Conservation (phyloP, 2,113 vertebrate species). For the Passer montanus region DNA sequence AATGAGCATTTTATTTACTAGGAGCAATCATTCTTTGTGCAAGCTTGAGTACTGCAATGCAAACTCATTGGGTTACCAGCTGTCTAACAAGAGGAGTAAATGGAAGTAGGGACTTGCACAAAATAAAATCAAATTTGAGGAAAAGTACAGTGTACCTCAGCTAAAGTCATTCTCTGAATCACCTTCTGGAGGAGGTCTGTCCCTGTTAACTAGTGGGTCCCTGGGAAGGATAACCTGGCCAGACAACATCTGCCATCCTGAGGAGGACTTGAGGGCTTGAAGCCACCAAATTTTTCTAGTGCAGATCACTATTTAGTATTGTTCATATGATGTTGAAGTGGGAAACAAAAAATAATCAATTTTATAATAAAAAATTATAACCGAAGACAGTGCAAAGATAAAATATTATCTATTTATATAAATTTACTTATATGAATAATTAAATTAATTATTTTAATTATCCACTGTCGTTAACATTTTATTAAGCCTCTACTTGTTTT, state of each 20-base stretch:
- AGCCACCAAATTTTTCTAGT: background rate
- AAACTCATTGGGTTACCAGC: background rate
- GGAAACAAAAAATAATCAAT: background rate
- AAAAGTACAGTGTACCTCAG: background rate
- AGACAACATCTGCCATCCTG: background rate
- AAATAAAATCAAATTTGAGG: background rate
- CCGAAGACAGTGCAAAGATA: background rate
- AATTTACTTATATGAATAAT: background rate
- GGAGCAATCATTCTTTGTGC: background rate
- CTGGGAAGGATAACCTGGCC: background rate
- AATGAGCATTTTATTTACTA: background rate
- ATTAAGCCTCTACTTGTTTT: background rate
- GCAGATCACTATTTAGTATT: background rate
- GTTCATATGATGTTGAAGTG: background rate
- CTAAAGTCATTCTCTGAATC: background rate
- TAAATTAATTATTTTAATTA: constrained; percentile 8
- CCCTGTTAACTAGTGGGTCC: background rate
- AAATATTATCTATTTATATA: background rate
- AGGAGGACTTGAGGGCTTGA: background rate
- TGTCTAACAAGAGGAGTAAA: background rate
- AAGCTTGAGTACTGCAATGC: background rate
- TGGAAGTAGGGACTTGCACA: background rate
- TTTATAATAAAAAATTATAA: background rate
- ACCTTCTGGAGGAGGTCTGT: background rate
- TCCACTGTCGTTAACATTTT: background rate